Conservation (phyloP, 2,113 vertebrate genomes). For the Sinocyclocheilus grahami region DNA sequence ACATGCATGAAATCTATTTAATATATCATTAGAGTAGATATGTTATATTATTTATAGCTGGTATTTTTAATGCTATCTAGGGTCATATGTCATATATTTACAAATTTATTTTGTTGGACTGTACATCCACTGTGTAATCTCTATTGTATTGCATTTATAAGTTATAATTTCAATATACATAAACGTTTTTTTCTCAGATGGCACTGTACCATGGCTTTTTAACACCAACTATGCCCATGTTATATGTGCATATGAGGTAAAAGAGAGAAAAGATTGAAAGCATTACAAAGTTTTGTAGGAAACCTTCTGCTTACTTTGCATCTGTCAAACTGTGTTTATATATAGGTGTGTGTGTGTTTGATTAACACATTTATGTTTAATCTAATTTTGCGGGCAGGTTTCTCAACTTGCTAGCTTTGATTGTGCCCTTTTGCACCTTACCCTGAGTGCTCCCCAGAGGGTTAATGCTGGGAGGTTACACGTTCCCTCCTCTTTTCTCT, state of each 20-base stretch:
- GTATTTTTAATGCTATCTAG: too few species aligned
- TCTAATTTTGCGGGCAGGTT: background rate
- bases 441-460: slow-evolving; percentile 66
- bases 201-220: background rate
- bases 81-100: background rate
- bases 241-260: slow-evolving; percentile 14
- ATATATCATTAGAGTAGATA: background rate
- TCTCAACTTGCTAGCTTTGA: slow-evolving; percentile 15
- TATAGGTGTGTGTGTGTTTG: slow-evolving; percentile 31
- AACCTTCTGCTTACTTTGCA: slow-evolving; percentile 18
- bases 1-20: background rate
- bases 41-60: too few species aligned
- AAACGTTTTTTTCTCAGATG: background rate
- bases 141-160: background rate
- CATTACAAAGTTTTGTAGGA: background rate
- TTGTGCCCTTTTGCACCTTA: slow-evolving; percentile 69
- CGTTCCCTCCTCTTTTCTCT: slow-evolving; percentile 58
- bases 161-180: background rate
- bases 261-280: background rate
- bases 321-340: slow-evolving; percentile 28
- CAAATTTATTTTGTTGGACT: slow-evolving; percentile 8
- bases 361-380: slow-evolving; percentile 36
- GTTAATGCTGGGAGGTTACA: slow-evolving; percentile 64
- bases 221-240: background rate
- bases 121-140: background rate